Conservation (phyloP, 1,140 invertebrate genomes). For the Galleria mellonella region DNA sequence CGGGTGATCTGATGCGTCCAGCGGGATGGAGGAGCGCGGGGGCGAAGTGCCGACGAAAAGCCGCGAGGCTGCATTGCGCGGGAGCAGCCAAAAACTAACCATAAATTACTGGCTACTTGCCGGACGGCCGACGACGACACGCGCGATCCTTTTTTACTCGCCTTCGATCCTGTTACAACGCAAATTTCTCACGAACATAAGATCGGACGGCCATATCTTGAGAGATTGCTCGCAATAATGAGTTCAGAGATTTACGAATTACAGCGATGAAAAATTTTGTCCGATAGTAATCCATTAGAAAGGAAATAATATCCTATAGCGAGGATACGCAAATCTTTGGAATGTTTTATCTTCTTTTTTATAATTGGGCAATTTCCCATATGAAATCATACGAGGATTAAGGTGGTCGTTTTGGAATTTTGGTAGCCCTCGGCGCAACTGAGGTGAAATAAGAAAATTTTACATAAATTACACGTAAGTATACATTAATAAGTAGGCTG, state of each 20-base stretch:
- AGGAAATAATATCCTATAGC: not conserved
- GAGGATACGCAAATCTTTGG: not conserved
- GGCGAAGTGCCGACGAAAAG: constrained; percentile 38
- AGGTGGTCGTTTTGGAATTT: constrained; percentile 29
- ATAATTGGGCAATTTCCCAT: not conserved
- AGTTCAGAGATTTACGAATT: constrained; percentile 39
- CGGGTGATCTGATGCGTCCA: constrained; percentile 23
- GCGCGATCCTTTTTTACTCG: constrained; percentile 52
- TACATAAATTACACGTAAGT: not conserved
- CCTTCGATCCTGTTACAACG: constrained; percentile 59
- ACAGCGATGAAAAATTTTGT: constrained; percentile 12
- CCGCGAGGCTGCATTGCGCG: constrained; percentile 62
- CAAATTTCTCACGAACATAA: constrained; percentile 63
- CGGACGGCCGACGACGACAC: constrained; percentile 59
- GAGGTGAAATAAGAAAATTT: constrained; percentile 23
- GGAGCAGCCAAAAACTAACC: constrained; percentile 72
- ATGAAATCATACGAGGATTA: not conserved
- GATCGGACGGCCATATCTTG: constrained; percentile 44
- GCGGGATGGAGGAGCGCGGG: constrained; percentile 3
- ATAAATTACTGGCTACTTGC: constrained; percentile 73
- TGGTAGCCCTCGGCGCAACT: constrained; percentile 43
- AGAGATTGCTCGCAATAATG: constrained; percentile 54
- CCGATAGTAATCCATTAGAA: not conserved
- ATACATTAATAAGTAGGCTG: constrained; percentile 2
- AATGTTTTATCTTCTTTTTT: not conserved